These are phyloP conservation scores for Drosophila fulvimacula DNA, from an alignment of 2,888 invertebrate genomes.

Conservation along the genomic window DNA sequence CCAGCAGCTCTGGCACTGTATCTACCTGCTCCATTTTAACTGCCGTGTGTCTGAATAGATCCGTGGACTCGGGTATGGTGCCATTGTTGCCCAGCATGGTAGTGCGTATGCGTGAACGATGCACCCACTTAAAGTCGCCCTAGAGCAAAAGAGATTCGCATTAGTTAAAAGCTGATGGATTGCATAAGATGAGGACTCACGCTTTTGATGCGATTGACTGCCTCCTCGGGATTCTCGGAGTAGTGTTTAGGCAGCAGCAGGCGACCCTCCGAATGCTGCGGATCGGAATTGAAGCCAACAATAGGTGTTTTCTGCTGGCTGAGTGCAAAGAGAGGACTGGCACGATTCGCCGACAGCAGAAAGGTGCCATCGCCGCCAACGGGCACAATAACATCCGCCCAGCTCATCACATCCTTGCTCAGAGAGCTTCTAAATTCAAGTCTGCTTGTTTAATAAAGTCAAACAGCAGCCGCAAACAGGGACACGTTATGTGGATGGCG, in stretches of 20 bases:
- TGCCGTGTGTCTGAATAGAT: slow-evolving; percentile 85
- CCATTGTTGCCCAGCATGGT: slow-evolving; percentile 89
- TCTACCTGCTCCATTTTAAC: slow-evolving; percentile 83
- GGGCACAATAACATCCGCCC: slow-evolving; percentile 95
- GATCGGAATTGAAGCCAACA: slow-evolving; percentile 98
- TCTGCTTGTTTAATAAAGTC: slow-evolving; percentile 82
- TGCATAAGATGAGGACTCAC: slow-evolving; percentile 85
- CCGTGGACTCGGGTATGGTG: slow-evolving; percentile 85
- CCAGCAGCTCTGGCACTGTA: slow-evolving; percentile 80
- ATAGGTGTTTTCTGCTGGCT: slow-evolving; percentile 91
- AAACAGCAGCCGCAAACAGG: slow-evolving; percentile 54
- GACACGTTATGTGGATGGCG: slow-evolving; percentile 68
- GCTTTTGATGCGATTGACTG: slow-evolving; percentile 91
- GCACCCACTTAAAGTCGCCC: slow-evolving; percentile 94
- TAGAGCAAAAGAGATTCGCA: slow-evolving; percentile 81
- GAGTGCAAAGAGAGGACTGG: slow-evolving; percentile 83
- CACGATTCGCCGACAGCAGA: slow-evolving; percentile 92
- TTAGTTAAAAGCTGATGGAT: neutral
- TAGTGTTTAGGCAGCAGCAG: slow-evolving; percentile 95
- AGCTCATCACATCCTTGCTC: slow-evolving; percentile 89
- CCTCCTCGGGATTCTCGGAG: slow-evolving; percentile 91
- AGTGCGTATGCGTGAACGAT: slow-evolving; percentile 94
- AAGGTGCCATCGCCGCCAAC: slow-evolving; percentile 99
- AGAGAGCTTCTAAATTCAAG: slow-evolving; percentile 85
- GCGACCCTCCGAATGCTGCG: slow-evolving; percentile 95